These are phyloP conservation scores for Choristoneura fumiferana DNA, from an alignment of 1,140 invertebrate genomes.

Conservation along the genomic window DNA sequence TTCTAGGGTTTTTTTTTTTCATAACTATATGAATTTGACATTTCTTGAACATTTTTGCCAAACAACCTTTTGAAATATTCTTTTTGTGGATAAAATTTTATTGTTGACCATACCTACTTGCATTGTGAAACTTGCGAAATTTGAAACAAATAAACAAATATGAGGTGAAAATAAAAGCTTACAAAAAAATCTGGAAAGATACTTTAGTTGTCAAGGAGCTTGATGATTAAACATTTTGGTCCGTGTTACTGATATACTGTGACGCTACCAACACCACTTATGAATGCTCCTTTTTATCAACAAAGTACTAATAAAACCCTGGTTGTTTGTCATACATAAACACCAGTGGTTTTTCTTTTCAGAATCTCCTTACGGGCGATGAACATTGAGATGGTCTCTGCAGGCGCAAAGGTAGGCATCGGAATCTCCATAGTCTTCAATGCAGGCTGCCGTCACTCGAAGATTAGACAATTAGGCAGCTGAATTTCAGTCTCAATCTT, in stretches of 20 bases:
- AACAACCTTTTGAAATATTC: too few relatives aligned
- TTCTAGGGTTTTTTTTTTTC: too few relatives aligned
- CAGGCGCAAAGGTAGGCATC: constrained; percentile 67
- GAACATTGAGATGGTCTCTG: constrained; percentile 58
- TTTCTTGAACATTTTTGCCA: too few relatives aligned
- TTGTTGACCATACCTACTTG: too few relatives aligned
- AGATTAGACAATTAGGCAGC: constrained; percentile 23
- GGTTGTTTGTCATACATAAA: constrained; percentile 79
- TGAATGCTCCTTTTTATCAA: constrained; percentile 74
- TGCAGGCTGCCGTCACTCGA: constrained; percentile 45
- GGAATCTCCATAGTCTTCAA: constrained; percentile 40
- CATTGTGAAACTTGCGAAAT: too few relatives aligned
- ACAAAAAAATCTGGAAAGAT: neutral
- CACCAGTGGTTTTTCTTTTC: constrained; percentile 81
- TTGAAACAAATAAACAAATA: too few relatives aligned
- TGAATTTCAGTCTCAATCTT: constrained; percentile 34
- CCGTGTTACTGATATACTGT: constrained; percentile 75
- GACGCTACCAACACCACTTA: constrained; percentile 71
- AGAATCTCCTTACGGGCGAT: constrained; percentile 71
- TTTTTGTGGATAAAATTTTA: too few relatives aligned
- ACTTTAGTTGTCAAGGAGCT: constrained; percentile 39
- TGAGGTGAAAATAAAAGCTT: too few relatives aligned
- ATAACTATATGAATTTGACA: too few relatives aligned
- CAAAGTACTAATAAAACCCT: constrained; percentile 79
- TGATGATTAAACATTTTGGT: constrained; percentile 73